Evolutionary conservation across 2,797 vertebrate genomes (phyloP).

Genomic region (Acanthurus leucopareius): DNA sequence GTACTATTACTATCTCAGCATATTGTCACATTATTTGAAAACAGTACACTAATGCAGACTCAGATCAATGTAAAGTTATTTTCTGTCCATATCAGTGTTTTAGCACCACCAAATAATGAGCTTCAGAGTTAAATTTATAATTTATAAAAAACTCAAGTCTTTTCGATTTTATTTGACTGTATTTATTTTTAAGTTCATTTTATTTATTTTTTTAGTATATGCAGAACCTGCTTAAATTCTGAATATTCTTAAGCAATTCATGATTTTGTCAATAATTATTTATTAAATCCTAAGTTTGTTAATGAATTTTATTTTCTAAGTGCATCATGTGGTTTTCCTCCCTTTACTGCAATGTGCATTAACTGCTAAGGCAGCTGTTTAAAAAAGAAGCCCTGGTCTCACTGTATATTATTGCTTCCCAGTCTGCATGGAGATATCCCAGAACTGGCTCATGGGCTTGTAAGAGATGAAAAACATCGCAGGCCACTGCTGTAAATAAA

Average conservation of each 20-base stretch:
- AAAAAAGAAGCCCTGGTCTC: slow-evolving; percentile 36
- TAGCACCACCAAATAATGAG: slow-evolving; percentile 22
- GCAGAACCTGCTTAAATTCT: slow-evolving; percentile 21
- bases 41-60: slow-evolving; percentile 38
- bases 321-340: slow-evolving; percentile 28
- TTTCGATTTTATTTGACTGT: slow-evolving; percentile 40
- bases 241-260: slow-evolving; percentile 22
- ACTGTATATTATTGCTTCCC: slow-evolving; percentile 64
- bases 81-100: slow-evolving; percentile 45
- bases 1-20: slow-evolving; percentile 51
- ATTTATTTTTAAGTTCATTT: slow-evolving; percentile 3
- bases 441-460: slow-evolving; percentile 61
- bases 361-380: slow-evolving; percentile 64
- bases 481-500: slow-evolving; percentile 71
- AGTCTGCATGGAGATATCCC: slow-evolving; percentile 73
- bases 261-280: slow-evolving; percentile 45
- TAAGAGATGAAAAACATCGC: slow-evolving; percentile 47
- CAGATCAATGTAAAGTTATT: slow-evolving; percentile 52
- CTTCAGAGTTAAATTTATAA: slow-evolving; percentile 29
- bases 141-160: neutral
- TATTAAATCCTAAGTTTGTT: slow-evolving; percentile 25
- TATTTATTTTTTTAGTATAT: slow-evolving; percentile 21
- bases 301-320: slow-evolving; percentile 38
- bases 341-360: slow-evolving; percentile 60
- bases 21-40: slow-evolving; percentile 54